phyloP scores from a whole-genome alignment of 2,797 vertebrate genomes.

The Muscicapa comitata region DNA sequence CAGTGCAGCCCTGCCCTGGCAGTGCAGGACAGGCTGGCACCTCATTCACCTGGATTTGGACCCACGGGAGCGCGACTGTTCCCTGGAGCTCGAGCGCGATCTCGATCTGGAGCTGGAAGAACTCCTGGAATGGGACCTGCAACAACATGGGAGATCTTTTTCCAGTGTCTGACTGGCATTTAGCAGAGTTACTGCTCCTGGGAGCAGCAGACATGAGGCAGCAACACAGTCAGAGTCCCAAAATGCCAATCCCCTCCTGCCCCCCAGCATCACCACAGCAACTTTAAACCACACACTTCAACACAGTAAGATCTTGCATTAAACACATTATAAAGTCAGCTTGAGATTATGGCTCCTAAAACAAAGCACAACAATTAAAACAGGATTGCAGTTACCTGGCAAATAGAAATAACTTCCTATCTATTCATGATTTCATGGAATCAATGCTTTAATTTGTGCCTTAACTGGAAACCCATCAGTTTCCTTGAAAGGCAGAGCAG shows the following conservation, averaged over 20 bases:
- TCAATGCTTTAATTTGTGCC: background rate
- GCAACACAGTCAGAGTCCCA: background rate
- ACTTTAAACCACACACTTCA: background rate
- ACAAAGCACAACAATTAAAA: background rate
- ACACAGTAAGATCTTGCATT: too few species aligned
- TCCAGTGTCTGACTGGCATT: constrained; percentile 73
- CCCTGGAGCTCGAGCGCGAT: constrained; percentile 91
- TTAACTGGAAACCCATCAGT: background rate
- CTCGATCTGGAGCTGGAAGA: constrained; percentile 97
- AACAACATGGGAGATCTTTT: constrained; percentile 84
- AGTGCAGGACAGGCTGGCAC: constrained; percentile 86
- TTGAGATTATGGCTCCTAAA: background rate
- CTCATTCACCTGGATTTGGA: constrained; percentile 99
- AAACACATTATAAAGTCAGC: background rate
- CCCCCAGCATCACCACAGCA: background rate
- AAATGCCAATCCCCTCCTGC: background rate
- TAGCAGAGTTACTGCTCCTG: background rate
- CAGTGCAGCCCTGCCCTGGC: constrained; percentile 77
- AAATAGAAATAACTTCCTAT: background rate
- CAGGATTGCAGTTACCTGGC: background rate
- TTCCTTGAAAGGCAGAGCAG: background rate
- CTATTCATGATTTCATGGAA: background rate
- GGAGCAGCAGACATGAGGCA: background rate
- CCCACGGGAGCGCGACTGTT: constrained; percentile 82
- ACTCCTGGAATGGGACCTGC: constrained; percentile 95